phyloP scores from a whole-genome alignment of 2,888 invertebrate genomes.

The Lasioglossum leucozonium region DNA sequence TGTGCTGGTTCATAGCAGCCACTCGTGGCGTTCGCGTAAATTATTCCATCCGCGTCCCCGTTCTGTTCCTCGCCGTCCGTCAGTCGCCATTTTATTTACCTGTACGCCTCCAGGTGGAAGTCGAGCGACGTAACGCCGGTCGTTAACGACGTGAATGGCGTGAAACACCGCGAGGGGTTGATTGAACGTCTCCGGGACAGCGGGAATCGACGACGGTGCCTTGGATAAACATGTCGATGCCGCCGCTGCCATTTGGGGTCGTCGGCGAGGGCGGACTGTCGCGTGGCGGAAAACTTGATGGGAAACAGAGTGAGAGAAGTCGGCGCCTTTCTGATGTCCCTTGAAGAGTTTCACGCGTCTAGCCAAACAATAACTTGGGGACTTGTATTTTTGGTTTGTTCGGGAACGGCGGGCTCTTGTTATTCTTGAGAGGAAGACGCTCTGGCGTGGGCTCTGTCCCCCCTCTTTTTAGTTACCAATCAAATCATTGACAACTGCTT shows the following conservation, averaged over 20 bases:
- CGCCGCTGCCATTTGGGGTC: conserved; percentile 34
- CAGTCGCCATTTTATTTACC: conserved; percentile 28
- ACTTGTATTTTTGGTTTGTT: conserved; percentile 17
- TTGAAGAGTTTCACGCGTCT: not conserved
- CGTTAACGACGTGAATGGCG: conserved; percentile 30
- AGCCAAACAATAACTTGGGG: conserved; percentile 1
- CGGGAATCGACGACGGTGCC: conserved; percentile 42
- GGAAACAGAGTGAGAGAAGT: not conserved
- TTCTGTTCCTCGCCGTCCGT: conserved; percentile 6
- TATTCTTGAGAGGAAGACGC: not conserved
- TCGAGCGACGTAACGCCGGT: conserved; percentile 11
- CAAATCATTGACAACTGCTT: not conserved
- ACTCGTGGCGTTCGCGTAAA: conserved; percentile 15
- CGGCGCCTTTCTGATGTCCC: conserved; percentile 5
- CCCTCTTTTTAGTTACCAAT: not conserved
- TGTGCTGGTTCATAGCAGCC: not conserved
- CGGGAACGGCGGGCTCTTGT: not conserved
- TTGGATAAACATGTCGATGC: conserved; percentile 50
- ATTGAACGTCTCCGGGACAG: conserved; percentile 33
- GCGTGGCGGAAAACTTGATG: not conserved
- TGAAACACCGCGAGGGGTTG: conserved; percentile 23
- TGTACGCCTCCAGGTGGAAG: conserved; percentile 11
- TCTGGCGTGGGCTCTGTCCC: not conserved
- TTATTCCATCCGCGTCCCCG: conserved; percentile 16
- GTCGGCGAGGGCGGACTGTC: conserved; percentile 28